These are phyloP conservation scores for Callosobruchus maculatus DNA, from an alignment of 2,888 invertebrate species.

Conservation along the genomic window DNA sequence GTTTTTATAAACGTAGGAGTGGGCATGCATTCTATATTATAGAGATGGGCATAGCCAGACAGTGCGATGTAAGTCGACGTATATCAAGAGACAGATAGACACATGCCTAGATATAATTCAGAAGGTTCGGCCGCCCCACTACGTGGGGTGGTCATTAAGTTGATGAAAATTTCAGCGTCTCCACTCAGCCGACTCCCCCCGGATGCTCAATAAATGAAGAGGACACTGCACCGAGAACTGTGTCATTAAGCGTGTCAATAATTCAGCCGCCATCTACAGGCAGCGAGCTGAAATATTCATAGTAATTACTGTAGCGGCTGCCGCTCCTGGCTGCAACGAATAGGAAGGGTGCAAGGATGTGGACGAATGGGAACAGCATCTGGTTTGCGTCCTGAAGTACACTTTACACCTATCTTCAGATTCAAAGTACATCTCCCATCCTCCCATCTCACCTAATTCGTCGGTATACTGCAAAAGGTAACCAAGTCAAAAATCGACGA, in stretches of 20 bases:
- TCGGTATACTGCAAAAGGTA: too few species aligned
- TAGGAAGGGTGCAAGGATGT: too few species aligned
- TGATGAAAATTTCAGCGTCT: neutral
- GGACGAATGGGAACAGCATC: neutral
- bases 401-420: too few species aligned
- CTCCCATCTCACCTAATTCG: too few species aligned
- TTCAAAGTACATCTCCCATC: too few species aligned
- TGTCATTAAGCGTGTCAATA: neutral
- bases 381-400: neutral
- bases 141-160: neutral
- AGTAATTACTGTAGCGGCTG: neutral
- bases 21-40: neutral
- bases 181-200: neutral
- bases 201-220: neutral
- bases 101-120: neutral
- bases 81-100: neutral
- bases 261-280: neutral
- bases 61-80: neutral
- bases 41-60: neutral
- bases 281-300: neutral
- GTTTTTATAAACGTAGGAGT: too few species aligned
- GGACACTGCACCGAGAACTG: neutral
- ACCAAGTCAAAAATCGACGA: too few species aligned
- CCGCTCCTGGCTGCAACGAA: neutral
- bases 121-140: neutral